These are phyloP conservation scores for Bovichtus diacanthus DNA, from an alignment of 2,797 vertebrate genomes.

Conservation along the genomic window DNA sequence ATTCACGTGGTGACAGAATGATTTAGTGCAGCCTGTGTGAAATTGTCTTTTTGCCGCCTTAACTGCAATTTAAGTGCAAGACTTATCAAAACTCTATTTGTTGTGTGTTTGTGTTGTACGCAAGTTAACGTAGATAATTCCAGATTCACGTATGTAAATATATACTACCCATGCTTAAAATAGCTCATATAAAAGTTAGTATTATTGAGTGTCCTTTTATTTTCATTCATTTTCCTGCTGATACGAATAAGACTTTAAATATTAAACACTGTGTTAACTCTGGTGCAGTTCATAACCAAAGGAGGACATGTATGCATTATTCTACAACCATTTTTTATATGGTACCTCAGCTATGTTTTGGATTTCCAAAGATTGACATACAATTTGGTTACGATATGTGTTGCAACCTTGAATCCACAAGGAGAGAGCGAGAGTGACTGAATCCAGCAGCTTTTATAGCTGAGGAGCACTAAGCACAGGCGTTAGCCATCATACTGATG, in stretches of 20 bases:
- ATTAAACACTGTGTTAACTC: not conserved
- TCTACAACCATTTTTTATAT: not conserved
- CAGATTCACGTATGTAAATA: not conserved
- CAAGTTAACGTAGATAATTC: not conserved
- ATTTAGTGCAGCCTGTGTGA: constrained; percentile 62
- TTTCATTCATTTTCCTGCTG: not conserved
- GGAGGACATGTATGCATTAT: not conserved
- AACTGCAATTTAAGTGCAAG: constrained; percentile 34
- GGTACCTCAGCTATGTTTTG: not conserved
- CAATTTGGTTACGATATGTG: not conserved
- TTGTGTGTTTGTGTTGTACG: constrained; percentile 18
- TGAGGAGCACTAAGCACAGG: constrained; percentile 3
- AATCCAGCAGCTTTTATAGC: not conserved
- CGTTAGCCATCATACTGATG: not conserved
- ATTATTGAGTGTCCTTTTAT: not conserved
- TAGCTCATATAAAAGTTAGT: not conserved
- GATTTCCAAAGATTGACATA: not conserved
- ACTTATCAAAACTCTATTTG: constrained; percentile 8
- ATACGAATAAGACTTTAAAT: not conserved
- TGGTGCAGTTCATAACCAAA: not conserved
- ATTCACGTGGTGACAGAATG: constrained; percentile 36
- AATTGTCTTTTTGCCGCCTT: constrained; percentile 50
- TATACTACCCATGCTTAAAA: not conserved
- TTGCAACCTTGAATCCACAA: not conserved
- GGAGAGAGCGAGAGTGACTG: not conserved